phyloP scores from a whole-genome alignment of 2,888 invertebrate species.

The Patella caerulea region DNA sequence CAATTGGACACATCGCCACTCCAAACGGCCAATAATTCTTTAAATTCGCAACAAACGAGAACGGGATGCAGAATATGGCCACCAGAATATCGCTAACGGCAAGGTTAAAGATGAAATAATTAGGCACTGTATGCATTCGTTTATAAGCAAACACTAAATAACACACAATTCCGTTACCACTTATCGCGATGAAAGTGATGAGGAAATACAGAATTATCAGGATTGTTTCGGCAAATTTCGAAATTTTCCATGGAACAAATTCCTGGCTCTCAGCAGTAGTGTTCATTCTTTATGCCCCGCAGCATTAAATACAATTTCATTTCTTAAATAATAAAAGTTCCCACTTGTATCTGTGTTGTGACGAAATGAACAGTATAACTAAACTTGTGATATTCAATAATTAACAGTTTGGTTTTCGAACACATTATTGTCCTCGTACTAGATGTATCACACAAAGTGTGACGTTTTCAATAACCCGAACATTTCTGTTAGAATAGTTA shows the following conservation, averaged over 20 bases:
- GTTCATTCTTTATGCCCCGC: not conserved
- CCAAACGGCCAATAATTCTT: conserved; percentile 91
- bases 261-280: conserved; percentile 13
- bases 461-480: too few species aligned
- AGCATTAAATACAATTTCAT: too few species aligned
- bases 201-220: conserved; percentile 64
- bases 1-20: conserved; percentile 82
- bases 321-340: too few species aligned
- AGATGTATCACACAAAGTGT: too few species aligned
- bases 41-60: conserved; percentile 80
- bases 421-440: too few species aligned
- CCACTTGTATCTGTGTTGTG: too few species aligned
- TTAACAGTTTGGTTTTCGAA: too few species aligned
- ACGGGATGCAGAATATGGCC: conserved; percentile 70
- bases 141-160: conserved; percentile 50
- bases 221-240: conserved; percentile 55
- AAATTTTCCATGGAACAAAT: conserved; percentile 28
- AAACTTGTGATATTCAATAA: too few species aligned
- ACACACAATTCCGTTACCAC: conserved; percentile 55
- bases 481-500: too few species aligned
- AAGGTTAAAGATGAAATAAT: conserved; percentile 52
- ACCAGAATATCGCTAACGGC: conserved; percentile 61
- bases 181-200: conserved; percentile 64
- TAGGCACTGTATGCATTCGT: conserved; percentile 64
- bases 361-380: too few species aligned